A percentile compares a stretch with the other conserved stretches of the same genome.
These are phyloP conservation scores for Corythornis cristatus DNA, from an alignment of 2,113 vertebrate genomes.

Conservation along the genomic window DNA sequence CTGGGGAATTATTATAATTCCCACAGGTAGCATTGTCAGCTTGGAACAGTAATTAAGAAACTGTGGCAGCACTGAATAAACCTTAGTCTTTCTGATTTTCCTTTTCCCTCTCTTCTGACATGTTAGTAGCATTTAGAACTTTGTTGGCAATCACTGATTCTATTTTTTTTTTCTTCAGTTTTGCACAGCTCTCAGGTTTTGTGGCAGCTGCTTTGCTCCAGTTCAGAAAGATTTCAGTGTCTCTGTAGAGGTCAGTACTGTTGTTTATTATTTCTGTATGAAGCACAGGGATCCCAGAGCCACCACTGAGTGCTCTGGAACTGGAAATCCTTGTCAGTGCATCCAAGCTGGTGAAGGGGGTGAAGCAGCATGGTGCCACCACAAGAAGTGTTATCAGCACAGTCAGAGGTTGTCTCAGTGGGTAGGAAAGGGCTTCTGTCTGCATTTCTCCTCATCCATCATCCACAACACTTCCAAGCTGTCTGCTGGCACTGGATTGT, in stretches of 20 bases:
- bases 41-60: not conserved
- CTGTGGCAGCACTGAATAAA: not conserved
- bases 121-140: not conserved
- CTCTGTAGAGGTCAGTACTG: not conserved
- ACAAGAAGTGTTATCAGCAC: not conserved
- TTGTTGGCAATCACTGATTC: not conserved
- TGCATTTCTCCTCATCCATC: not conserved
- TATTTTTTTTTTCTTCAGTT: not conserved
- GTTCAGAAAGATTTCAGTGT: not conserved
- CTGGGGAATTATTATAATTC: not conserved
- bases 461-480: not conserved
- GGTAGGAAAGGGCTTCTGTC: not conserved
- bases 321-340: not conserved
- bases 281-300: not conserved
- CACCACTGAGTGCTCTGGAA: not conserved
- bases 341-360: not conserved
- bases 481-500: accelerated
- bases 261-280: not conserved
- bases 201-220: not conserved
- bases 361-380: not conserved
- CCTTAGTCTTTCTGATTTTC: not conserved
- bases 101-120: not conserved
- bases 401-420: not conserved
- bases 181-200: not conserved
- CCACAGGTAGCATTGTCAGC: not conserved